Percentiles rank a stretch among this genome's conserved stretches.
These are phyloP conservation scores for Oreochromis spilurus DNA, from an alignment of 2,113 vertebrate species.

Conservation along the genomic window DNA sequence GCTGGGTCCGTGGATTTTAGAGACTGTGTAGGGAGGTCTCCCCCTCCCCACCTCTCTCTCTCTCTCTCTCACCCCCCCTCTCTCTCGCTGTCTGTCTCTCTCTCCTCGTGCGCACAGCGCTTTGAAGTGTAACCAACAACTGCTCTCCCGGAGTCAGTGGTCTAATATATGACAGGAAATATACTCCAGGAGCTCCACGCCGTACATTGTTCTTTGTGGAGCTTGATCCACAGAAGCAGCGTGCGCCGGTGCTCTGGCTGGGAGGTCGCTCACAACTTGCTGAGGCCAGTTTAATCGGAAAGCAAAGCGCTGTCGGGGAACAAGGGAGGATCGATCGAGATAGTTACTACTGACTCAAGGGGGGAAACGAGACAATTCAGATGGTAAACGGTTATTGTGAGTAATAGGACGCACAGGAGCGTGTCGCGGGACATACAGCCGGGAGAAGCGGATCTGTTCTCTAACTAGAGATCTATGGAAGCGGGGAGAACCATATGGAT, in stretches of 20 bases:
- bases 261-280: constrained; percentile 42
- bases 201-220: constrained; percentile 46
- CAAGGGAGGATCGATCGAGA: background rate
- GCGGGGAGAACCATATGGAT: constrained; percentile 17
- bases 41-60: constrained; percentile 3
- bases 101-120: constrained; percentile 11
- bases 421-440: background rate
- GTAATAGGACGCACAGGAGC: background rate
- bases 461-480: constrained; percentile 12
- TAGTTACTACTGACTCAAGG: background rate
- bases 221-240: constrained; percentile 5
- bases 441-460: background rate
- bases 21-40: constrained; percentile 3
- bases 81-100: background rate
- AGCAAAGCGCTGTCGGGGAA: background rate
- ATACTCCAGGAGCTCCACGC: background rate
- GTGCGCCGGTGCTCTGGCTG: constrained; percentile 1
- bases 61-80: background rate
- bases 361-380: background rate
- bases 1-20: constrained; percentile 61
- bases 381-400: background rate
- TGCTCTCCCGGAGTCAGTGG: constrained; percentile 46
- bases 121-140: constrained; percentile 56
- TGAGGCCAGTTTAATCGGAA: background rate
- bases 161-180: background rate